phyloP scores from a whole-genome alignment of 2,113 vertebrate genomes.

The Rhynchopsitta pachyrhyncha region DNA sequence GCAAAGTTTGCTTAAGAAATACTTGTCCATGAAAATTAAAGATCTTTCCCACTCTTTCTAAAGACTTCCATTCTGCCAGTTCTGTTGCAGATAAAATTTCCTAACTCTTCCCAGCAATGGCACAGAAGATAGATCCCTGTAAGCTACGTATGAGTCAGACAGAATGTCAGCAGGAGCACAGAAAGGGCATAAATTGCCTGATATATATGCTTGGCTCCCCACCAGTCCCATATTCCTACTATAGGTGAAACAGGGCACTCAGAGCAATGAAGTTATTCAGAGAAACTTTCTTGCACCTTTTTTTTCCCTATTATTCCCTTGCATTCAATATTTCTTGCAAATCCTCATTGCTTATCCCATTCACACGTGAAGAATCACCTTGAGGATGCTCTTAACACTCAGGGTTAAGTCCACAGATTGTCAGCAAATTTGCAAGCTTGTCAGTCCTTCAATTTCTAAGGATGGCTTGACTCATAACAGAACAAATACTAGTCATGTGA shows the following conservation, averaged over 20 bases:
- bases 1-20: not conserved
- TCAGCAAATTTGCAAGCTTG: not conserved
- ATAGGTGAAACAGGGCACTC: not conserved
- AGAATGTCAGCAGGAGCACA: not conserved
- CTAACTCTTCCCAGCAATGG: not conserved
- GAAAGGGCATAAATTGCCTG: not conserved
- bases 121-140: not conserved
- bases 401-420: not conserved
- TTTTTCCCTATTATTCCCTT: not conserved
- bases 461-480: not conserved
- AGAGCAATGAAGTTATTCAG: not conserved
- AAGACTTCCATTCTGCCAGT: not conserved
- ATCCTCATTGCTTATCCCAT: not conserved
- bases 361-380: not conserved
- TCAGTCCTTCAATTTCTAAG: not conserved
- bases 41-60: not conserved
- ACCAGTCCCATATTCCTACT: not conserved
- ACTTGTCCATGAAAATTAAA: not conserved
- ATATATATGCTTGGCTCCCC: not conserved
- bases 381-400: not conserved
- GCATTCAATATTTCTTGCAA: not conserved
- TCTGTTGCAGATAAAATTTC: not conserved
- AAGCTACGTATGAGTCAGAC: not conserved
- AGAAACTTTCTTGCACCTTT: not conserved
- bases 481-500: not conserved